Base-by-base conservation (phyloP, 2,888 invertebrate species). In the Lypha dubia region DNA sequence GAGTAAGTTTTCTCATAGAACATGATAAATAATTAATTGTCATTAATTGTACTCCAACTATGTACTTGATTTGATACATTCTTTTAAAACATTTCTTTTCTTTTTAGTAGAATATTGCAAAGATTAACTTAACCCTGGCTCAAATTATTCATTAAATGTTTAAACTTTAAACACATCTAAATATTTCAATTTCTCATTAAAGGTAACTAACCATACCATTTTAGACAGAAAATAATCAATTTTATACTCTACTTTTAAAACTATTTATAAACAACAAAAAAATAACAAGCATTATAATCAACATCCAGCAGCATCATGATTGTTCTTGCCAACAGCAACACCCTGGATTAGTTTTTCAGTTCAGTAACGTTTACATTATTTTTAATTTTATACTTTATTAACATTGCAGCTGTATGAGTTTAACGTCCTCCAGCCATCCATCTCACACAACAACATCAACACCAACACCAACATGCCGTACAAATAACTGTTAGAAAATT, bases 341-440 rank as follows among this genome's bases (percentile, higher is more conserved):
- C 32, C n/a, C 28, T 38, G 56, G 53, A 73, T 73, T 79, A 73
- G 60, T 53, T 74, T 38, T 74, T 53, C 38, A 32, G 49, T 79
- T 65, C 46, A 58, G 49, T 60, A 73, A 80, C 65, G 73, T 73
- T 80, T n/a, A 56, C 28, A 73, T 58, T 56, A 60, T 70, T 73
- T 65, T 58, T 49, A n/a, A 73, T 58, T 65, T 73, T 67, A 67
- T 73, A 49, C 41, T 67, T 73, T 67, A 60, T 73, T 73, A 20
- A 74, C 67, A 65, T 65, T 71, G 53, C 56, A 65, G 58, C 41
- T 41, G 49, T 63, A 79, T 65, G 58, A 73, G 58, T 75, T 75
- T 44, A 32, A 56, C 49, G 44, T 53, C 63, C 51, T 74, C 41
- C n/a, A 20, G 8, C 74, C 63, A 46, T 32, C 44, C 28, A 63